Percentiles rank a stretch among this genome's conserved stretches.
Evolutionary conservation across 2,113 vertebrate species (phyloP).

Genomic region (Recurvirostra avosetta): DNA sequence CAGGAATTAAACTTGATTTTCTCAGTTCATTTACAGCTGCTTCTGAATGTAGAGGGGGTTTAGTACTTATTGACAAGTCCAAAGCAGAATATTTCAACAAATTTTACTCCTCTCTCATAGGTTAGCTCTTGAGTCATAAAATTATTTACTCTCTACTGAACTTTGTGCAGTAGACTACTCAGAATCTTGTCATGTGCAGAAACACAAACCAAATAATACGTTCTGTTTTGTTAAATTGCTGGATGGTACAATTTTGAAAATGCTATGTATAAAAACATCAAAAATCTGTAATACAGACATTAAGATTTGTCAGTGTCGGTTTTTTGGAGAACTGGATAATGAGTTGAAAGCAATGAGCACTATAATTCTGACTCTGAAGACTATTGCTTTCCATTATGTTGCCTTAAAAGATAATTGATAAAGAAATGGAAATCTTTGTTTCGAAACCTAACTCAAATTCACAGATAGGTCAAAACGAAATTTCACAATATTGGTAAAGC

Average conservation of each 20-base stretch:
- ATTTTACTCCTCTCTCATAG: not conserved
- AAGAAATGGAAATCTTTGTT: not conserved
- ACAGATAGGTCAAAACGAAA: not conserved
- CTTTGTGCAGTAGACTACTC: not conserved
- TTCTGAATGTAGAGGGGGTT: not conserved
- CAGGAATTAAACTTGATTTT: not conserved
- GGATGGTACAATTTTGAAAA: not conserved
- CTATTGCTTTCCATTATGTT: not conserved
- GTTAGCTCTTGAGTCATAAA: not conserved
- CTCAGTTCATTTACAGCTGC: not conserved
- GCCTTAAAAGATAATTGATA: not conserved
- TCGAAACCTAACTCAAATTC: not conserved
- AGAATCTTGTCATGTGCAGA: constrained; percentile 60
- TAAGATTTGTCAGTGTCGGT: not conserved
- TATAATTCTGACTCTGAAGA: not conserved
- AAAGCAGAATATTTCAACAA: not conserved
- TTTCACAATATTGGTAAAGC: not conserved
- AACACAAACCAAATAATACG: constrained; percentile 6
- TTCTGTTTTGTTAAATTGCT: not conserved
- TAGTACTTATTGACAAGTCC: not conserved
- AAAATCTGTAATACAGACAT: not conserved
- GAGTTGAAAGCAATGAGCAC: not conserved
- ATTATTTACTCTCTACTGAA: not conserved
- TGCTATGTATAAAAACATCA: not conserved
- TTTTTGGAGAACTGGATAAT: not conserved